phyloP scores from a whole-genome alignment of 2,888 invertebrate genomes.

The Tanypteryx hageni region DNA sequence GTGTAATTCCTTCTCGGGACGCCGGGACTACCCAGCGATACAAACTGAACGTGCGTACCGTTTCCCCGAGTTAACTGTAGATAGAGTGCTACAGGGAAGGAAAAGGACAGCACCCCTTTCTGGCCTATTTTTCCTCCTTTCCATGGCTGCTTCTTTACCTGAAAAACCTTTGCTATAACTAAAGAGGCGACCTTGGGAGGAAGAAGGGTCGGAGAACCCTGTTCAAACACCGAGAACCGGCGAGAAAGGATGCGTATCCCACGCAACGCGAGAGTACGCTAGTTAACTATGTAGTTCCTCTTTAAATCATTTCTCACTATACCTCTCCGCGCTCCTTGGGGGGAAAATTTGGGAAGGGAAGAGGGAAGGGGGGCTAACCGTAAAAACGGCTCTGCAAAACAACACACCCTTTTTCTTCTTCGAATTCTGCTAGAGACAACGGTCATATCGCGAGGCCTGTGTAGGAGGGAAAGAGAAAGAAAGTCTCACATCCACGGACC shows the following conservation, averaged over 20 bases:
- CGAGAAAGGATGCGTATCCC: not conserved
- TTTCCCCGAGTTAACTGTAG: not conserved
- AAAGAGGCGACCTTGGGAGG: not conserved
- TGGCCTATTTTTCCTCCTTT: not conserved
- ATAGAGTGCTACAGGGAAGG: not conserved
- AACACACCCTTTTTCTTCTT: not conserved
- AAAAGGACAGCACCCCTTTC: not conserved
- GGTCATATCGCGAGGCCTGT: not conserved
- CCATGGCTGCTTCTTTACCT: slow-evolving; percentile 13
- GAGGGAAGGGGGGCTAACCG: too few species aligned
- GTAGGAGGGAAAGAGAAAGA: not conserved
- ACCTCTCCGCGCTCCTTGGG: not conserved
- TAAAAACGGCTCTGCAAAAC: not conserved
- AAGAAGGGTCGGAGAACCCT: slow-evolving; percentile 5
- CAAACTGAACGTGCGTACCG: not conserved
- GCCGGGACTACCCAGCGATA: too few species aligned
- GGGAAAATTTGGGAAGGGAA: not conserved
- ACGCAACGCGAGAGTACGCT: not conserved
- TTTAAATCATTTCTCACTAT: too few species aligned
- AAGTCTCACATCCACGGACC: not conserved
- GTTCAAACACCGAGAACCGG: not conserved
- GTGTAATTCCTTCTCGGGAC: too few species aligned
- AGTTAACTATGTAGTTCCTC: too few species aligned
- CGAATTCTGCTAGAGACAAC: not conserved
- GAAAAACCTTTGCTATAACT: not conserved